Conservation (phyloP, 2,797 vertebrate species). For the Scyliorhinus canicula region DNA sequence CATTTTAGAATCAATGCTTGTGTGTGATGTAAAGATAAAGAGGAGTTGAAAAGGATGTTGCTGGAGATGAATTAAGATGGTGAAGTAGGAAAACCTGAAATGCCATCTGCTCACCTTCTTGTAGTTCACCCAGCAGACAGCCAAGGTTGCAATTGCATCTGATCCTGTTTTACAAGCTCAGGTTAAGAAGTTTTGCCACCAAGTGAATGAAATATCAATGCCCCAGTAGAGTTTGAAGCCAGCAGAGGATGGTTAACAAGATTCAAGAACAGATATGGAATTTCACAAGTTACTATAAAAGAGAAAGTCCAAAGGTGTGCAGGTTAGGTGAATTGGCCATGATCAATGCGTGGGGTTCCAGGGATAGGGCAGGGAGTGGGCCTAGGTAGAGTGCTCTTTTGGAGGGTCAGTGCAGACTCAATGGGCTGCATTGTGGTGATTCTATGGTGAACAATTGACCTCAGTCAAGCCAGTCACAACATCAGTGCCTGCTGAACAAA, state of each 20-base stretch:
- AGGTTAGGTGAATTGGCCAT: no score
- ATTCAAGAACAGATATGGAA: background rate
- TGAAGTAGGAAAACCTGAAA: background rate
- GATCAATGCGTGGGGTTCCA: no score
- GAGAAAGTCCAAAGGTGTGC: no score
- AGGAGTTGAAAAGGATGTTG: background rate
- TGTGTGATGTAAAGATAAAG: background rate
- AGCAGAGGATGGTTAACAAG: background rate
- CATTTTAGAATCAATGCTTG: background rate
- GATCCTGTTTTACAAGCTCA: background rate
- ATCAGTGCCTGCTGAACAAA: no score
- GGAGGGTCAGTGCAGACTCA: no score
- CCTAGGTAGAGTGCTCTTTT: no score
- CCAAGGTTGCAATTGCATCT: background rate
- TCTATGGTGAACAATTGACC: background rate
- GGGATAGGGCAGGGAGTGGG: no score
- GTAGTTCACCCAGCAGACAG: background rate
- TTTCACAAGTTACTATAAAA: background rate
- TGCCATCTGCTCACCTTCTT: no score
- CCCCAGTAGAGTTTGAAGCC: background rate
- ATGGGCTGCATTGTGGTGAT: no score
- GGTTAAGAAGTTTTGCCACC: background rate
- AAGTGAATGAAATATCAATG: background rate
- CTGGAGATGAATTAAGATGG: background rate
- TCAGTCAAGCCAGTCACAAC: background rate